Base-by-base conservation (phyloP, 2,113 vertebrate species). In the Platichthys flesus region DNA sequence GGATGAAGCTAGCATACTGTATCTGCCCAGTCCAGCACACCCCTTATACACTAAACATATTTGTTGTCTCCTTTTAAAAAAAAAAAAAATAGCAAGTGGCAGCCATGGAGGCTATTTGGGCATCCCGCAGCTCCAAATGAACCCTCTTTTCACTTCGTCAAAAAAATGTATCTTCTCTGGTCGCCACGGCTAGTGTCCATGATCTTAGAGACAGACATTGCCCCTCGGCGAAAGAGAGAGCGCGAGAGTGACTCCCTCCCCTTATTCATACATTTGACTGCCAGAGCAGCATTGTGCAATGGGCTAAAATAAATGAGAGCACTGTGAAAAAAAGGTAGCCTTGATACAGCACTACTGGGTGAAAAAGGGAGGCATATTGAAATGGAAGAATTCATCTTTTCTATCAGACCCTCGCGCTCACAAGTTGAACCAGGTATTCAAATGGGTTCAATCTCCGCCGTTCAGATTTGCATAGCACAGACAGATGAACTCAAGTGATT, bases 401-500 rank as follows among this genome's bases (percentile, higher is more conserved):
- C 83, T 80, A 85, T 89, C 89, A 88, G 78, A 77, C 88, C 57
- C 79, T 86, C 65, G 24, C 14, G 86, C 87, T 93, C 85, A 66
- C 64, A 78, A 83, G 78, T 78, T 92, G 86, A 89, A 89, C 85
- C 74, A 82, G 82, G 82, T 90, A 91, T 93, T 92, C 79, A 92
- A 92, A 93, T 91, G 84, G 90, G 85, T 94, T 93, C 90, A 88
- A 84, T 89, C 92, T 88, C 87, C 75, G 87, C 76, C 74, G 89
- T 90, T 85, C 87, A 90, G 86, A 94, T 94, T 93, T 92, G 90
- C 89, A 91, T 93, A 90, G 92, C 88, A 91, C 81, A 90, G 88
- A 90, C 87, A 90, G 90, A 93, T 92, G 89, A 92, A 92, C 92
- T 94, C 89, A 88, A 92, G 87, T 93, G 87, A 93, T 92, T 93